These are phyloP conservation scores for Aromia moschata DNA, from an alignment of 2,888 invertebrate genomes.

Conservation along the genomic window DNA sequence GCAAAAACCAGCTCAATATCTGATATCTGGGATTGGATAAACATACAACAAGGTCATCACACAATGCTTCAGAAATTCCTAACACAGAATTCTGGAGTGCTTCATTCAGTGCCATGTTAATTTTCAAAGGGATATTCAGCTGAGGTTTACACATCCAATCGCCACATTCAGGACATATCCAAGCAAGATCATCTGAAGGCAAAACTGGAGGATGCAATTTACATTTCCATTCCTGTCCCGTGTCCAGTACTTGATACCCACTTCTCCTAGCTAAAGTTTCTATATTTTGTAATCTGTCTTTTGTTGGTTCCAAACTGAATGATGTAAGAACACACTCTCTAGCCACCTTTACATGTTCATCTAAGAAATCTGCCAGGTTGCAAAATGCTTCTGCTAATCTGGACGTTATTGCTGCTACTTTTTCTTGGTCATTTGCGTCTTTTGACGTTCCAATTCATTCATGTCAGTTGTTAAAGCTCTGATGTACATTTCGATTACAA, in stretches of 20 bases:
- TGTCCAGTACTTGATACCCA: slow-evolving; percentile 63
- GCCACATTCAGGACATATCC: slow-evolving; percentile 57
- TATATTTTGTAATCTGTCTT: slow-evolving; percentile 68
- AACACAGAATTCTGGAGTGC: slow-evolving; percentile 68
- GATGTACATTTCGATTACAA: slow-evolving; percentile 78
- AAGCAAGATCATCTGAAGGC: slow-evolving; percentile 55
- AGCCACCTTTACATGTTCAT: slow-evolving; percentile 69
- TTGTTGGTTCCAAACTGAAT: slow-evolving; percentile 78
- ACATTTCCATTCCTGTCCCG: slow-evolving; percentile 59
- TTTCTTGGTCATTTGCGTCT: slow-evolving; percentile 66
- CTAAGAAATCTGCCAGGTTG: slow-evolving; percentile 70
- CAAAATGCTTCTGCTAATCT: slow-evolving; percentile 72
- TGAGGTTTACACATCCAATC: slow-evolving; percentile 59
- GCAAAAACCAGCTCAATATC: slow-evolving; percentile 75
- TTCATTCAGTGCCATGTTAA: slow-evolving; percentile 61
- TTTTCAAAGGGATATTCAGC: slow-evolving; percentile 53
- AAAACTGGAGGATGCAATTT: slow-evolving; percentile 57
- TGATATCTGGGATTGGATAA: slow-evolving; percentile 77
- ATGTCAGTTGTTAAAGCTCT: slow-evolving; percentile 79
- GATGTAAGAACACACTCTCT: slow-evolving; percentile 79
- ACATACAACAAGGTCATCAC: slow-evolving; percentile 77
- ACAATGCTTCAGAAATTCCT: slow-evolving; percentile 72
- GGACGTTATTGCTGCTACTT: slow-evolving; percentile 67
- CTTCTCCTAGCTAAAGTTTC: slow-evolving; percentile 65
- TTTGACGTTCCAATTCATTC: slow-evolving; percentile 76